phyloP scores from a whole-genome alignment of 1,140 invertebrate species.

The Leptopilina clavipes region DNA sequence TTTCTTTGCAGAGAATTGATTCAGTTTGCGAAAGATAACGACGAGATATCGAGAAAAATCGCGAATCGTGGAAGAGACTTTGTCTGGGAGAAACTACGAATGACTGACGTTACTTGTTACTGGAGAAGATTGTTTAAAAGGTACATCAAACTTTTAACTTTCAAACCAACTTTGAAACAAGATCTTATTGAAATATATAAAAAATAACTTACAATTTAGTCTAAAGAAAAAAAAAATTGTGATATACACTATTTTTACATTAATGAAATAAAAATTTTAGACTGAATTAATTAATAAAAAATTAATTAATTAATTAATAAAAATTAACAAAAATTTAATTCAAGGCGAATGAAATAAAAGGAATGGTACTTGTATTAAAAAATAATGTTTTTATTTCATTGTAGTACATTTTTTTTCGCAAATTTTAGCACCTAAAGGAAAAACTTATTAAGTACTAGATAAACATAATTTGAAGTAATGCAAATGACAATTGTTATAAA shows the following conservation, averaged over 20 bases:
- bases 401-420: constrained; percentile 13
- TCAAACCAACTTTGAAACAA: constrained; percentile 77
- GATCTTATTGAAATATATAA: constrained; percentile 75
- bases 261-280: background rate
- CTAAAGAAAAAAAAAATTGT: background rate
- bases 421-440: background rate
- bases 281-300: too few species aligned
- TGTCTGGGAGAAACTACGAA: constrained; percentile 88
- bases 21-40: constrained; percentile 86
- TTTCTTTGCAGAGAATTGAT: constrained; percentile 78
- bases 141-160: constrained; percentile 87
- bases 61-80: constrained; percentile 88
- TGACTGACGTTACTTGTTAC: constrained; percentile 90
- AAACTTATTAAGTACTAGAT: background rate
- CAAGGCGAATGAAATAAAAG: background rate
- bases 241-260: background rate
- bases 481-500: constrained; percentile 1
- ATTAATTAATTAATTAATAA: too few species aligned
- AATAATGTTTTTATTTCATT: constrained; percentile 30
- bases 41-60: constrained; percentile 85
- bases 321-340: background rate
- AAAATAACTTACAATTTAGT: constrained; percentile 28
- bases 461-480: background rate
- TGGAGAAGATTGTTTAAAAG: constrained; percentile 88
- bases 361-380: constrained; percentile 1